Conservation (phyloP, 2,113 vertebrate species). For the Pterocles burchelli region DNA sequence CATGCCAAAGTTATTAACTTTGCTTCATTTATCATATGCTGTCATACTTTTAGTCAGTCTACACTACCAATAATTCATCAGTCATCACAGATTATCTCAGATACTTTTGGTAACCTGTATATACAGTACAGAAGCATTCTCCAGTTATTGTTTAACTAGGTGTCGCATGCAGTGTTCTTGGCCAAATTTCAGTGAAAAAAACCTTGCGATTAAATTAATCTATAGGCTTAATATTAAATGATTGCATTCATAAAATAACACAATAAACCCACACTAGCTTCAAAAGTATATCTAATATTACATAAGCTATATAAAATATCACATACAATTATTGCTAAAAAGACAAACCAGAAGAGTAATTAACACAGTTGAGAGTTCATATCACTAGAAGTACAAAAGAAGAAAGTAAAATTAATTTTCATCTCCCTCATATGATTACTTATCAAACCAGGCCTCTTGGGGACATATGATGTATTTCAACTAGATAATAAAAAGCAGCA, state of each 20-base stretch:
- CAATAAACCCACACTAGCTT: slow-evolving; percentile 41
- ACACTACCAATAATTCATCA: neutral
- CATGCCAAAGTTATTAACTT: neutral
- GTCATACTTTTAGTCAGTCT: neutral
- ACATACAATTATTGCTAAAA: slow-evolving; percentile 39
- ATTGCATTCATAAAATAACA: slow-evolving; percentile 26
- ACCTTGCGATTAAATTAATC: neutral
- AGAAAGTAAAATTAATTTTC: slow-evolving; percentile 58
- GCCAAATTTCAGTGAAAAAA: slow-evolving; percentile 12
- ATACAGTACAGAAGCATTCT: neutral
- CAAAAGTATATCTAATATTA: slow-evolving; percentile 33
- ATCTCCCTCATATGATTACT: slow-evolving; percentile 8
- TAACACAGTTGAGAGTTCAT: slow-evolving; percentile 31
- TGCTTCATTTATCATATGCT: neutral
- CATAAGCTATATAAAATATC: slow-evolving; percentile 7
- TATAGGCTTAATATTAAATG: slow-evolving; percentile 5
- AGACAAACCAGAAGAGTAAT: slow-evolving; percentile 33
- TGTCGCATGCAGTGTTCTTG: neutral
- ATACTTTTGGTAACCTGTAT: neutral
- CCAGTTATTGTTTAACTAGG: neutral
- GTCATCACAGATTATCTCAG: neutral
- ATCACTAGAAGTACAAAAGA: slow-evolving; percentile 21
- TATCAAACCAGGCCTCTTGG: slow-evolving; percentile 24
- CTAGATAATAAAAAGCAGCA: slow-evolving; percentile 12
- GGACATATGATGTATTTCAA: slow-evolving; percentile 49